Percentiles rank a stretch among this genome's conserved stretches.
Evolutionary conservation across 2,797 vertebrate species (phyloP).

Genomic region (Margarornis squamiger): DNA sequence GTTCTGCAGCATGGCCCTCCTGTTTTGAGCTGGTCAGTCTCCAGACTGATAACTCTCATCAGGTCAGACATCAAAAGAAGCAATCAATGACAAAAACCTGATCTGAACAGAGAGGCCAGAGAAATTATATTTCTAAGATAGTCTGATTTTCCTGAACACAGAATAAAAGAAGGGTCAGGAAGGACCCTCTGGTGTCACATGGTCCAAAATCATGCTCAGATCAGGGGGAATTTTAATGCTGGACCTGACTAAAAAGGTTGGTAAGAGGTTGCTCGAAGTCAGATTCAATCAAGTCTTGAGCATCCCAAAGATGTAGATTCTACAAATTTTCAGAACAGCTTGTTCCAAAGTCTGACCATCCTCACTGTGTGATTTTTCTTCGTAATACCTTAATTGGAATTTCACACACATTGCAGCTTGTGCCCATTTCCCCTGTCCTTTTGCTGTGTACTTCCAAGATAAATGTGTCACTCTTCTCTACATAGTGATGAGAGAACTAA

Average conservation of each 20-base stretch:
- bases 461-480: not conserved
- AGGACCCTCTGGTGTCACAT: not conserved
- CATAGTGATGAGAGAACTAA: not conserved
- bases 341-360: not conserved
- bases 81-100: not conserved
- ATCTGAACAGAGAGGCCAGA: not conserved
- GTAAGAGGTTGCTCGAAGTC: not conserved
- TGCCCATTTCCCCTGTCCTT: not conserved
- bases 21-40: not conserved
- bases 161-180: not conserved
- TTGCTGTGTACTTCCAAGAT: not conserved
- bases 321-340: not conserved
- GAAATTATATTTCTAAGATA: not conserved
- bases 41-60: not conserved
- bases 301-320: not conserved
- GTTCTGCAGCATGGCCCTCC: not conserved
- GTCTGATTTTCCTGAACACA: not conserved
- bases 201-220: not conserved
- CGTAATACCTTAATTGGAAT: not conserved
- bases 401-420: not conserved
- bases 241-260: not conserved
- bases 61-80: not conserved
- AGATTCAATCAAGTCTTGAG: not conserved
- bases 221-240: not conserved
- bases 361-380: not conserved